Conservation (phyloP, 2,797 vertebrate genomes). For the Falco peregrinus region DNA sequence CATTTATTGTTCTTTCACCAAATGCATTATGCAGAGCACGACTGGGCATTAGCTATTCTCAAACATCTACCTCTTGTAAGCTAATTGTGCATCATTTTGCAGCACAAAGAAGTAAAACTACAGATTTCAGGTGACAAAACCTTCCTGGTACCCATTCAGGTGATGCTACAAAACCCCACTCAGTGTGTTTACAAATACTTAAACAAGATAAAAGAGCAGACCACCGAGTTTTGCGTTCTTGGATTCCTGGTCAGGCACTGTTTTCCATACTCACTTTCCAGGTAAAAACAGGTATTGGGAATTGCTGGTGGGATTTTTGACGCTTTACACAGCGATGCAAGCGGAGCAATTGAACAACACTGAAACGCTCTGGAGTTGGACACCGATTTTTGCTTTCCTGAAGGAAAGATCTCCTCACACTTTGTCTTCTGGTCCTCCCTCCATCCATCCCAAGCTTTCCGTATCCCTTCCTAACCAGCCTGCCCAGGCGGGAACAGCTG, state of each 20-base stretch:
- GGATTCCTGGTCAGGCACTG: rapidly evolving
- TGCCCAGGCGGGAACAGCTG: background rate
- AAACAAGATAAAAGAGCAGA: background rate
- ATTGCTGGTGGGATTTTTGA: too few relatives aligned
- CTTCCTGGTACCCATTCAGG: background rate
- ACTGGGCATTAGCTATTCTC: background rate
- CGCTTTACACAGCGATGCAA: rapidly evolving
- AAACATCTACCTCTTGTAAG: background rate
- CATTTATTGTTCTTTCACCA: background rate
- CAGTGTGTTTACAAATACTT: rapidly evolving
- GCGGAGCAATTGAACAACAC: background rate
- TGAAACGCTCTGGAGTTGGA: background rate
- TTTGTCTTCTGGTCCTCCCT: background rate
- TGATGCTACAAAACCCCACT: background rate
- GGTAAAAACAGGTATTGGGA: background rate
- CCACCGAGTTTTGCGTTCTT: background rate
- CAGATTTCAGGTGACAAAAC: background rate
- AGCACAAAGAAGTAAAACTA: background rate
- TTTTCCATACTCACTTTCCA: background rate
- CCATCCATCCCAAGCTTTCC: background rate
- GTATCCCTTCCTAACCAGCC: background rate
- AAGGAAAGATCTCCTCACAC: background rate
- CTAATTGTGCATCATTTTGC: background rate
- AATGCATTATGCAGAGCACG: constrained; percentile 13
- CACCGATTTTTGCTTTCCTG: background rate